phyloP scores from a whole-genome alignment of 2,888 invertebrate species.

The Bombylius discolor region DNA sequence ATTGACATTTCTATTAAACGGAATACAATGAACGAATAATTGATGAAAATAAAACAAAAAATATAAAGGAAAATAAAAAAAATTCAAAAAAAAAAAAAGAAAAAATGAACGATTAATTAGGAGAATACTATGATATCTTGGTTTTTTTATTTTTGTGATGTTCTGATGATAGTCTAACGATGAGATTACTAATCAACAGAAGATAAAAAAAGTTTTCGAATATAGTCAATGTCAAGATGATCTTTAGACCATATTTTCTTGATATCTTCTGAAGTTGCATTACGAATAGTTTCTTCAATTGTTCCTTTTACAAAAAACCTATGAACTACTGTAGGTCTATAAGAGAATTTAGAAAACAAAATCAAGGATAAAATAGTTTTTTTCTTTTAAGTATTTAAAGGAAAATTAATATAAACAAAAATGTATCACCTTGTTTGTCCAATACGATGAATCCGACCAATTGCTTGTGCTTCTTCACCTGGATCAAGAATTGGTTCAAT shows the following conservation, averaged over 20 bases:
- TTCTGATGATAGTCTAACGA: too few relatives aligned
- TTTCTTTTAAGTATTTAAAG: background rate
- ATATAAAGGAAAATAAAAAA: too few relatives aligned
- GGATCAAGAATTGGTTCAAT: constrained; percentile 62
- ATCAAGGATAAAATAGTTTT: background rate
- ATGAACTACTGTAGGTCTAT: constrained; percentile 50
- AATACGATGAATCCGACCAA: constrained; percentile 65
- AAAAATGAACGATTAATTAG: too few relatives aligned
- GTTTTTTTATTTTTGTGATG: too few relatives aligned
- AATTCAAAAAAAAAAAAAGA: too few relatives aligned
- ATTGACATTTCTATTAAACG: too few relatives aligned
- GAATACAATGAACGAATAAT: too few relatives aligned
- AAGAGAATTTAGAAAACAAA: constrained; percentile 1
- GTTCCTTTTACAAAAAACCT: constrained; percentile 54
- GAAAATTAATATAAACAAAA: background rate
- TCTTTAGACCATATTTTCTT: constrained; percentile 35
- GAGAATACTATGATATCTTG: too few relatives aligned
- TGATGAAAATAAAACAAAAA: too few relatives aligned
- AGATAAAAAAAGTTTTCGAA: constrained; percentile 16
- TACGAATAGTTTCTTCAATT: constrained; percentile 55
- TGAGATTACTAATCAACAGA: too few relatives aligned
- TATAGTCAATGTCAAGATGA: constrained; percentile 35
- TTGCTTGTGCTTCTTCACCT: constrained; percentile 60
- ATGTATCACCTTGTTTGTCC: constrained; percentile 53
- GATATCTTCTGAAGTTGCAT: constrained; percentile 36